These are phyloP conservation scores for Ligdia adustata DNA, from an alignment of 2,888 invertebrate genomes.

Conservation along the genomic window DNA sequence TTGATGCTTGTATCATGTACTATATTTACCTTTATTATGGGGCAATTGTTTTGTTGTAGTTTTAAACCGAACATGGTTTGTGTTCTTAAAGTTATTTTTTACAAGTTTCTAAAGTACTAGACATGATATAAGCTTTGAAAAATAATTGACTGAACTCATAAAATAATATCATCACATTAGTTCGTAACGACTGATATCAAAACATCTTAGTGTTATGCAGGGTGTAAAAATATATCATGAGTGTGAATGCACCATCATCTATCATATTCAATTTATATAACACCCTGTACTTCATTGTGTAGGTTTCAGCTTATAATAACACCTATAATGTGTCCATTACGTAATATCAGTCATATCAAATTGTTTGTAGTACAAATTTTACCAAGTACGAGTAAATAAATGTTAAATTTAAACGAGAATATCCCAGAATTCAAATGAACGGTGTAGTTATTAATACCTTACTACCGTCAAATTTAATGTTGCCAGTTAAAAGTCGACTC, in stretches of 20 bases:
- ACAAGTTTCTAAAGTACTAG: neutral
- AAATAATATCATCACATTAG: conserved; percentile 34
- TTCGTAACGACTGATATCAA: conserved; percentile 34
- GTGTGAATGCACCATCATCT: conserved; percentile 28
- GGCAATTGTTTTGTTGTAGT: too few relatives aligned
- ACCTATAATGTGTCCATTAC: conserved; percentile 16
- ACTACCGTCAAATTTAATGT: conserved; percentile 45
- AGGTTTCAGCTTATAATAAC: conserved; percentile 19
- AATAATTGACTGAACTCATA: conserved; percentile 35
- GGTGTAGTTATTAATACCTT: neutral
- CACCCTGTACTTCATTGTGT: conserved; percentile 32
- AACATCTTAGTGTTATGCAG: conserved; percentile 31
- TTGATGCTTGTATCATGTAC: conserved; percentile 32
- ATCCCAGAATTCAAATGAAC: neutral
- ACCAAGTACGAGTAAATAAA: conserved; percentile 23
- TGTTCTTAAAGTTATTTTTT: neutral
- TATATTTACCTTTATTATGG: too few relatives aligned
- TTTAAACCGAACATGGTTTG: conserved; percentile 2
- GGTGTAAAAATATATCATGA: conserved; percentile 26
- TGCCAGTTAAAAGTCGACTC: conserved; percentile 41
- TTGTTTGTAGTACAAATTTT: conserved; percentile 60
- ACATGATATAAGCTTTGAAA: conserved; percentile 22
- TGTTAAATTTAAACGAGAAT: conserved; percentile 14
- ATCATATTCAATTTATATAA: conserved; percentile 17
- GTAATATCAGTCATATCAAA: conserved; percentile 62